These are phyloP conservation scores for Scolanthus callimorphus DNA, from an alignment of 92 coral and sea anemone genomes.

Conservation along the genomic window DNA sequence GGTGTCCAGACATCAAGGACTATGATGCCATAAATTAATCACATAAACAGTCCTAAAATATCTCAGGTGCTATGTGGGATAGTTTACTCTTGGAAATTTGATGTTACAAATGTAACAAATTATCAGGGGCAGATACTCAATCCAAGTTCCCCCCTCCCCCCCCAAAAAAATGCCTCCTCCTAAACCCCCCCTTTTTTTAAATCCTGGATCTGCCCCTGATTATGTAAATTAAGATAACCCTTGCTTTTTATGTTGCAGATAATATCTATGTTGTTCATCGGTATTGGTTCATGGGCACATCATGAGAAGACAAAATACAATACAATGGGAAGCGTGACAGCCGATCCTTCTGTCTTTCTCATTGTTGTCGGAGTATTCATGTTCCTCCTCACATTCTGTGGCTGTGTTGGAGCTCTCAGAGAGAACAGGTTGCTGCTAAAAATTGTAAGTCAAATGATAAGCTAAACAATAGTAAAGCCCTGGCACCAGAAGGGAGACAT, in stretches of 20 bases:
- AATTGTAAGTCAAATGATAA: slow-evolving; percentile 51
- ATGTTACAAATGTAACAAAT: no score
- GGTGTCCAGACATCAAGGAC: no score
- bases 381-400: slow-evolving; percentile 84
- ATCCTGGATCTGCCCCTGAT: not conserved
- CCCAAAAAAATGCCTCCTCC: no score
- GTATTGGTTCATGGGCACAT: slow-evolving; percentile 90
- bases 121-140: no score
- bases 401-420: slow-evolving; percentile 89
- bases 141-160: no score
- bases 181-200: not conserved
- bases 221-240: no score
- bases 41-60: no score
- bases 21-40: no score
- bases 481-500: no score
- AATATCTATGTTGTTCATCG: slow-evolving; percentile 66
- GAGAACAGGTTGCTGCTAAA: slow-evolving; percentile 77
- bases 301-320: slow-evolving; percentile 68
- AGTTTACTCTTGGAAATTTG: no score
- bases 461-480: no score
- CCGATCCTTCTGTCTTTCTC: slow-evolving; percentile 80
- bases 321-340: slow-evolving; percentile 59
- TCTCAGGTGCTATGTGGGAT: no score
- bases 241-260: slow-evolving; percentile 19
- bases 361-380: slow-evolving; percentile 62